Evolutionary conservation across 2,113 vertebrate species (phyloP).

Genomic region (Microtus pennsylvanicus): DNA sequence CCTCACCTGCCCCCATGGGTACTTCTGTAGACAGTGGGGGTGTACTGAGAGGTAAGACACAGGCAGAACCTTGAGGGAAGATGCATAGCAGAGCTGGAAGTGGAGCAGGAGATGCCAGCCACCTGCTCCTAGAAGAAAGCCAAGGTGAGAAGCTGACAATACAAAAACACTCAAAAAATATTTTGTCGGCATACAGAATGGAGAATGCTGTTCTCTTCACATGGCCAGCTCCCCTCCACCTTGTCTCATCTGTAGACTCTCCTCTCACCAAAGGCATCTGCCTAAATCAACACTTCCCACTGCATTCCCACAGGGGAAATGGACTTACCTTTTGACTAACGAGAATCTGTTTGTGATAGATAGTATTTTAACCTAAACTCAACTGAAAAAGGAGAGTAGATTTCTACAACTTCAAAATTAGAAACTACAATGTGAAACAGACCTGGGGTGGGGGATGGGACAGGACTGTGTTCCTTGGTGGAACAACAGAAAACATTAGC

Average conservation of each 20-base stretch:
- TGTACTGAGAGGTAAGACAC: neutral
- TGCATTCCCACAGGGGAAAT: neutral
- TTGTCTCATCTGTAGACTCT: neutral
- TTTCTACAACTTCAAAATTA: constrained; percentile 2
- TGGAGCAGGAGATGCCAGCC: neutral
- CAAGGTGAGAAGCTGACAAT: neutral
- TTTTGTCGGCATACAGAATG: neutral
- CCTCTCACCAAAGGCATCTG: neutral
- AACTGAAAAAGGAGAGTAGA: neutral
- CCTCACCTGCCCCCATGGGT: neutral
- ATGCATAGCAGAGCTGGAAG: neutral
- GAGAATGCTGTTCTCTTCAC: neutral
- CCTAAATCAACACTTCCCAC: neutral
- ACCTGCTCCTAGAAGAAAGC: neutral
- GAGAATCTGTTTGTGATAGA: neutral
- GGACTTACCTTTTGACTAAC: neutral
- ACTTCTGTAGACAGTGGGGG: neutral
- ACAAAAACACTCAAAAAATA: neutral
- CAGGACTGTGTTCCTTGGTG: neutral
- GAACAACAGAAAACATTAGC: neutral
- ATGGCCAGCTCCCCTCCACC: accelerated
- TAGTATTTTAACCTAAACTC: neutral
- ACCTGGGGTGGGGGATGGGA: neutral
- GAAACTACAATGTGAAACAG: neutral
- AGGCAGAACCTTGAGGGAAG: neutral